Percentiles rank a stretch among this genome's conserved stretches.
phyloP scores from a whole-genome alignment of 2,888 invertebrate genomes.

The Tricholauxania praeusta region DNA sequence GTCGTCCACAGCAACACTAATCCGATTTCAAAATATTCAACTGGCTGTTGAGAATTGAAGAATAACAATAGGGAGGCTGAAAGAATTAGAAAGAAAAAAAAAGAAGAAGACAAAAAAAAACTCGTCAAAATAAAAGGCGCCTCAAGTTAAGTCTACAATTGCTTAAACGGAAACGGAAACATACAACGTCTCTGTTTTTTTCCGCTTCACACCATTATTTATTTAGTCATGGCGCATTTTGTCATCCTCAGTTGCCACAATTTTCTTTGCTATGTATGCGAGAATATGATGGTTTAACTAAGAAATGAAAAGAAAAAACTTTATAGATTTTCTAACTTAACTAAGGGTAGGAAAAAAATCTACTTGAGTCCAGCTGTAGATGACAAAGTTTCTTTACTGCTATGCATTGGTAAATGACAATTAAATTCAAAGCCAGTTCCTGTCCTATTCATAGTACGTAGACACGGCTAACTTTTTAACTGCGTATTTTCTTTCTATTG shows the following conservation, averaged over 20 bases:
- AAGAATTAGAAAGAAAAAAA: background rate
- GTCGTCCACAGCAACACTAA: slow-evolving; percentile 2
- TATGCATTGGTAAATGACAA: background rate
- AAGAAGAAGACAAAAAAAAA: background rate
- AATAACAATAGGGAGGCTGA: background rate
- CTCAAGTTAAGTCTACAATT: background rate
- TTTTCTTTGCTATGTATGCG: background rate
- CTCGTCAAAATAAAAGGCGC: background rate
- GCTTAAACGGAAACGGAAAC: slow-evolving; percentile 28
- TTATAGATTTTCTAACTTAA: too few relatives aligned
- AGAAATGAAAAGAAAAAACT: too few relatives aligned
- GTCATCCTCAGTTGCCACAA: slow-evolving; percentile 21
- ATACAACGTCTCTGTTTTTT: slow-evolving; percentile 18
- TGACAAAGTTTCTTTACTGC: slow-evolving; percentile 4
- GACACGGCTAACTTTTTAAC: background rate
- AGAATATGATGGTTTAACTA: background rate
- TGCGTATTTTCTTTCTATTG: background rate
- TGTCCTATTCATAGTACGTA: background rate
- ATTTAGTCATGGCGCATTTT: slow-evolving; percentile 4
- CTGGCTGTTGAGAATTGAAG: slow-evolving; percentile 3
- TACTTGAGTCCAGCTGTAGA: slow-evolving; percentile 1
- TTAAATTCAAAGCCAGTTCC: background rate
- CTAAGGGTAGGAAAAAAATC: too few relatives aligned
- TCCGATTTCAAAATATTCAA: slow-evolving; percentile 21
- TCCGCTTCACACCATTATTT: background rate